A percentile compares a stretch with the other conserved stretches of the same genome.
Evolutionary conservation across 2,113 vertebrate species (phyloP).

Genomic region (Pithys albifrons): DNA sequence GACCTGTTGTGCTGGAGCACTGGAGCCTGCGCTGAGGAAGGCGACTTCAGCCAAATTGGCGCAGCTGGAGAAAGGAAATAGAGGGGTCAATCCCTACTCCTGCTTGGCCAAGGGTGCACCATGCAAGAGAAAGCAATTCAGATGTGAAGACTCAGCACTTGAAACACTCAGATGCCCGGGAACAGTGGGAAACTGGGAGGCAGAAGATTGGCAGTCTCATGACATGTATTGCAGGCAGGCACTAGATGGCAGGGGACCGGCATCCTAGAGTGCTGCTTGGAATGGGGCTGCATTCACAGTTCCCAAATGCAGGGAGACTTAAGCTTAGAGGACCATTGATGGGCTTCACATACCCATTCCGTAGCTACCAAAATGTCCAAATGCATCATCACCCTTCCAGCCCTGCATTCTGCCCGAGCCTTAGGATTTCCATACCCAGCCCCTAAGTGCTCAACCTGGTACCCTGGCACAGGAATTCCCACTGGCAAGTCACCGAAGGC

Average conservation of each 20-base stretch:
- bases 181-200: conserved; percentile 51
- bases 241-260: conserved; percentile 63
- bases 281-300: conserved; percentile 40
- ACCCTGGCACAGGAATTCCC: not conserved
- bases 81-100: not conserved
- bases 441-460: not conserved
- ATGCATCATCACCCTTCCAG: not conserved
- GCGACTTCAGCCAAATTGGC: conserved; percentile 55
- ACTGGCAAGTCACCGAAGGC: not conserved
- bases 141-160: conserved; percentile 11
- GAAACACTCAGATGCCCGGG: conserved; percentile 31
- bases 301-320: conserved; percentile 45
- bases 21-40: conserved; percentile 28
- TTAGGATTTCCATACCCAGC: not conserved
- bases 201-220: conserved; percentile 61
- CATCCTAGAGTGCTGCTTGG: conserved; percentile 56
- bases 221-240: conserved; percentile 61
- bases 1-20: conserved; percentile 67
- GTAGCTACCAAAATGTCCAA: not conserved
- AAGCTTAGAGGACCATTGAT: not conserved
- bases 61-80: conserved; percentile 38
- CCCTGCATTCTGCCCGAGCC: not conserved
- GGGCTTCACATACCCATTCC: not conserved
- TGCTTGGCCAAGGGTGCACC: conserved; percentile 2
- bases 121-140: not conserved